phyloP scores from a whole-genome alignment of 92 coral and sea anemone species.

The Pocillopora meandrina region DNA sequence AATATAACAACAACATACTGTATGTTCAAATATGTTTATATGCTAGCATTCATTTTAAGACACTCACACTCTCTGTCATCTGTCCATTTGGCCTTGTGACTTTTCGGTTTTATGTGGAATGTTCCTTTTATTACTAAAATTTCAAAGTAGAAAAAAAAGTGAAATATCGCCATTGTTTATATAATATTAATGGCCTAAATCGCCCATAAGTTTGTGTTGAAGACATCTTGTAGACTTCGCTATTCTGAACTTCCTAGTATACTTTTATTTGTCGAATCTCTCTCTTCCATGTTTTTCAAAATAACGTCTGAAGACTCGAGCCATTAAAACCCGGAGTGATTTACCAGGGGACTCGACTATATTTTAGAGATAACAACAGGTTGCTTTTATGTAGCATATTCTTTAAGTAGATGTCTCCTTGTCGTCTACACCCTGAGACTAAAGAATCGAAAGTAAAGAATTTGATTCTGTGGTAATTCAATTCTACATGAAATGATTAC shows the following conservation, averaged over 20 bases:
- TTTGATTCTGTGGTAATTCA: background rate
- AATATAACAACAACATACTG: constrained; percentile 3
- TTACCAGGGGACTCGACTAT: background rate
- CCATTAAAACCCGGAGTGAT: constrained; percentile 3
- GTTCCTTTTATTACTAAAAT: constrained; percentile 31
- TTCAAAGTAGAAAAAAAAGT: background rate
- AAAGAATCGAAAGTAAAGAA: background rate
- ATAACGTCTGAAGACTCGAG: background rate
- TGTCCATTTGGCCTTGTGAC: constrained; percentile 31
- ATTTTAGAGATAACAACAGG: constrained; percentile 44
- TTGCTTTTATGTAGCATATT: constrained; percentile 20
- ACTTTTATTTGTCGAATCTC: background rate
- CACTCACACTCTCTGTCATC: constrained; percentile 46
- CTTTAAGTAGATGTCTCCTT: background rate
- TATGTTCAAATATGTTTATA: background rate
- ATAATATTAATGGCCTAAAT: constrained; percentile 33
- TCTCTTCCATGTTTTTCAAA: background rate
- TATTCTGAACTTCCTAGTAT: too few relatives aligned
- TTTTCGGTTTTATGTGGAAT: constrained; percentile 39
- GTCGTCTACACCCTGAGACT: constrained; percentile 2
- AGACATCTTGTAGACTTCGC: background rate
- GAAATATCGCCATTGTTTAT: constrained; percentile 27
- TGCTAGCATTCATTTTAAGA: background rate
- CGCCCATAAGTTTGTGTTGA: background rate
- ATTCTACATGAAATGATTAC: background rate